phyloP scores from a whole-genome alignment of 2,113 vertebrate species.

The Odocoileus hemionus region DNA sequence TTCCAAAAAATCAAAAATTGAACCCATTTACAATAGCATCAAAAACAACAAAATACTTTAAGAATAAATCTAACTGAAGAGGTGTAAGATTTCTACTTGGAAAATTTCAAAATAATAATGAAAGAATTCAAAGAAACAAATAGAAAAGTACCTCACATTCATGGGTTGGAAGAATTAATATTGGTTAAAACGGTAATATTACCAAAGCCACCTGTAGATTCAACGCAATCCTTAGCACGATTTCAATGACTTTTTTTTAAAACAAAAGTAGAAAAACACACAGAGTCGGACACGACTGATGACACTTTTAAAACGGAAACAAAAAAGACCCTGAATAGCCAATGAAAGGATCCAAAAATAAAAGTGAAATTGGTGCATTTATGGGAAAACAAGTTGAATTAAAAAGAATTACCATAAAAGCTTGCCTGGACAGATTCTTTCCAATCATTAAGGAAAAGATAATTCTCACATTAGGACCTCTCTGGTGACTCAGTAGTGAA shows the following conservation, averaged over 20 bases:
- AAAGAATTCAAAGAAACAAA: background rate
- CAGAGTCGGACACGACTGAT: too few species aligned
- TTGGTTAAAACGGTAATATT: background rate
- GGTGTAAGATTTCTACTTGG: background rate
- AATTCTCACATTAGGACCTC: background rate
- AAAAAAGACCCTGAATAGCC: background rate
- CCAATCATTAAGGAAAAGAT: background rate
- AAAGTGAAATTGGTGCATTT: background rate
- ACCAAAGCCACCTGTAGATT: background rate
- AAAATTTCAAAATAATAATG: background rate
- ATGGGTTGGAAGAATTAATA: background rate
- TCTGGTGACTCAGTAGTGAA: background rate
- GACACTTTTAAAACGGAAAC: background rate
- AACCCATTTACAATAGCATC: background rate
- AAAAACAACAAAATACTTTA: background rate
- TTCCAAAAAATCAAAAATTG: background rate
- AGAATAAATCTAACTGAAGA: background rate
- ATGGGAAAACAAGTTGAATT: background rate
- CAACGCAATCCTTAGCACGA: background rate
- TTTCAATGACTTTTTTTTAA: background rate
- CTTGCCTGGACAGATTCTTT: background rate
- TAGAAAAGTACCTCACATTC: background rate
- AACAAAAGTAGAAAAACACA: background rate
- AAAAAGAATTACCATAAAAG: background rate
- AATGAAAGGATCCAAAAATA: background rate